phyloP scores from a whole-genome alignment of 2,797 vertebrate species.

The Pseudomugil gertrudae region DNA sequence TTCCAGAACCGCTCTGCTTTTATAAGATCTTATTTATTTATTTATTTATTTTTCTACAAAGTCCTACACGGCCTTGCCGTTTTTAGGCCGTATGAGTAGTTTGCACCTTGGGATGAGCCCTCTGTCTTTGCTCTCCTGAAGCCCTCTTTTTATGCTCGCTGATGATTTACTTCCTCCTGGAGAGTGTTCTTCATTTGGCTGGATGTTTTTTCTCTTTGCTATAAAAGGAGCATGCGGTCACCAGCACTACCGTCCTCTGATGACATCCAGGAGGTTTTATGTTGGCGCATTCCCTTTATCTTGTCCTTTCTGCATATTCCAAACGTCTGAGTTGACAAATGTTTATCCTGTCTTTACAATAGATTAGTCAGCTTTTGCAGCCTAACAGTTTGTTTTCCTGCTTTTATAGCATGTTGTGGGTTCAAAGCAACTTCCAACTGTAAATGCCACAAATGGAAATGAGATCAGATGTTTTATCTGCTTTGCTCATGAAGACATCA shows the following conservation, averaged over 20 bases:
- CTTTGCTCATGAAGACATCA: not conserved
- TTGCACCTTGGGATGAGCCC: constrained; percentile 1
- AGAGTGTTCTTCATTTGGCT: not conserved
- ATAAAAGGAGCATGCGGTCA: not conserved
- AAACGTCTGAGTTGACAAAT: not conserved
- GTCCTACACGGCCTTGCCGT: not conserved
- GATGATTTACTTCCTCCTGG: constrained; percentile 2
- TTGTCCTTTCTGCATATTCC: not conserved
- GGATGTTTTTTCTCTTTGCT: not conserved
- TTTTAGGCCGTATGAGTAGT: not conserved
- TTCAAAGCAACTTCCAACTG: not conserved
- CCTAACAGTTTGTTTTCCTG: not conserved
- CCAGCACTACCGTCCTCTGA: not conserved
- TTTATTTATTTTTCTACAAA: not conserved
- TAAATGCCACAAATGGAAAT: not conserved
- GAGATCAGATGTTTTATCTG: not conserved
- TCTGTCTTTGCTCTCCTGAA: not conserved
- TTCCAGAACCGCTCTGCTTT: not conserved
- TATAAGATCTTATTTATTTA: not conserved
- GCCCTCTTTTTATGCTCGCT: not conserved
- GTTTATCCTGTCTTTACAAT: not conserved
- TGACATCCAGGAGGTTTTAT: not conserved
- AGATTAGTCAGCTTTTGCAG: not conserved
- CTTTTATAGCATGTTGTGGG: not conserved
- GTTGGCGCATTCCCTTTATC: not conserved